A percentile compares a stretch with the other conserved stretches of the same genome.
Evolutionary conservation across 2,797 vertebrate genomes (phyloP).

Genomic region (Varecia variegata): DNA sequence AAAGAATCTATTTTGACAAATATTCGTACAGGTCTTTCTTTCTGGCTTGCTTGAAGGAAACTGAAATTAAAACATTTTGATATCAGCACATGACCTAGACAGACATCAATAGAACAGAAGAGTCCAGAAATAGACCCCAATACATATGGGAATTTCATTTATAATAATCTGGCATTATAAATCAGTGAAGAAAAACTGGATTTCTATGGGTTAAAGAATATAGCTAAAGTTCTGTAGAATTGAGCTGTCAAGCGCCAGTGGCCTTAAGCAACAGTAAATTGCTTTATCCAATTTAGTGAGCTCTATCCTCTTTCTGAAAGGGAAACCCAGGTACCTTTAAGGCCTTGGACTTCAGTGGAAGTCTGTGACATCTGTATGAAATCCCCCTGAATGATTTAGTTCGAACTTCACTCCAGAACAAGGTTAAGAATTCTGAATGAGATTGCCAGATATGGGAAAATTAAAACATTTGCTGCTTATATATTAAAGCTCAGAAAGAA

Average conservation of each 20-base stretch:
- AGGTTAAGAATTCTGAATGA: slow-evolving; percentile 18
- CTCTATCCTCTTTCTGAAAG: slow-evolving; percentile 31
- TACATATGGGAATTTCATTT: background rate
- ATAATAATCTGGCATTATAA: background rate
- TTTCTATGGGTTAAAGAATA: background rate
- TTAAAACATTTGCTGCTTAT: slow-evolving; percentile 33
- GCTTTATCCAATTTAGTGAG: slow-evolving; percentile 42
- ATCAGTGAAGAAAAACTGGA: background rate
- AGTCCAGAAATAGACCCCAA: slow-evolving; percentile 8
- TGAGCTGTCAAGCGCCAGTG: background rate
- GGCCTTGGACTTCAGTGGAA: background rate
- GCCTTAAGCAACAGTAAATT: slow-evolving; percentile 37
- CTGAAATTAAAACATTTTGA: slow-evolving; percentile 16
- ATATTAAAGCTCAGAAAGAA: slow-evolving; percentile 13
- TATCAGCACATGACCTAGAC: background rate
- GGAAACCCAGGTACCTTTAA: slow-evolving; percentile 11
- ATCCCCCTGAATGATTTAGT: slow-evolving; percentile 30
- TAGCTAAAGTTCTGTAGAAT: slow-evolving; percentile 37
- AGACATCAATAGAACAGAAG: background rate
- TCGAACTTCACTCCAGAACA: background rate
- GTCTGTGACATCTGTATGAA: slow-evolving; percentile 41
- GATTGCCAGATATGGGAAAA: slow-evolving; percentile 35
- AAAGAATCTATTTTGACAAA: background rate
- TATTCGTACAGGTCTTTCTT: background rate
- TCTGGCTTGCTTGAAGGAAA: background rate